Evolutionary conservation across 2,888 invertebrate species (phyloP).

Genomic region (Antheraea yamamai): DNA sequence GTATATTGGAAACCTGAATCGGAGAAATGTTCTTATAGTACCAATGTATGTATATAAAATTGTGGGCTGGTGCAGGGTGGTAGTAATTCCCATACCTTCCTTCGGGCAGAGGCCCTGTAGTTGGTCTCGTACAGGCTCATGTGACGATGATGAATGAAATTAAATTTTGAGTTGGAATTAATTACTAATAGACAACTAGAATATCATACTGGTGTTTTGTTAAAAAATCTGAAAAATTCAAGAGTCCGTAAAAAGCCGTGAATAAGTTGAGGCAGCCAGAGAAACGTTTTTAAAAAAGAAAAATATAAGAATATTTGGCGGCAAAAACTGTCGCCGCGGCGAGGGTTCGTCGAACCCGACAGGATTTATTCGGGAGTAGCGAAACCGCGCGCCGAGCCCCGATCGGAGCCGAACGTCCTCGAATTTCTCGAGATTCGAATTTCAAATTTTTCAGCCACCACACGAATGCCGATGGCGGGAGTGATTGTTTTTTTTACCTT

Average conservation of each 20-base stretch:
- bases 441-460: constrained; percentile 75
- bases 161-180: too few relatives aligned
- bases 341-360: constrained; percentile 62
- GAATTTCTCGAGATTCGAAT: constrained; percentile 74
- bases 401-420: constrained; percentile 50
- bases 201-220: neutral
- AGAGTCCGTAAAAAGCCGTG: constrained; percentile 66
- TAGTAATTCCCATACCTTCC: too few relatives aligned
- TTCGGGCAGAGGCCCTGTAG: too few relatives aligned
- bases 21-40: too few relatives aligned
- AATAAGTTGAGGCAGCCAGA: constrained; percentile 72
- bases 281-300: constrained; percentile 49
- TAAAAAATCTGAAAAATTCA: neutral
- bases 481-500: constrained; percentile 28
- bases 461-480: constrained; percentile 9
- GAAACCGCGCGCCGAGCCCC: constrained; percentile 41
- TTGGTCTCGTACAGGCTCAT: too few relatives aligned
- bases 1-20: too few relatives aligned
- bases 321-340: constrained; percentile 74
- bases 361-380: constrained; percentile 65
- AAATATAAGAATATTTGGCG: constrained; percentile 23
- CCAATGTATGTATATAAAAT: too few relatives aligned
- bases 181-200: too few relatives aligned
- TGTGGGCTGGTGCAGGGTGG: too few relatives aligned
- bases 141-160: too few relatives aligned